phyloP scores from a whole-genome alignment of 2,113 vertebrate genomes.

The Oreochromis tanganicae region DNA sequence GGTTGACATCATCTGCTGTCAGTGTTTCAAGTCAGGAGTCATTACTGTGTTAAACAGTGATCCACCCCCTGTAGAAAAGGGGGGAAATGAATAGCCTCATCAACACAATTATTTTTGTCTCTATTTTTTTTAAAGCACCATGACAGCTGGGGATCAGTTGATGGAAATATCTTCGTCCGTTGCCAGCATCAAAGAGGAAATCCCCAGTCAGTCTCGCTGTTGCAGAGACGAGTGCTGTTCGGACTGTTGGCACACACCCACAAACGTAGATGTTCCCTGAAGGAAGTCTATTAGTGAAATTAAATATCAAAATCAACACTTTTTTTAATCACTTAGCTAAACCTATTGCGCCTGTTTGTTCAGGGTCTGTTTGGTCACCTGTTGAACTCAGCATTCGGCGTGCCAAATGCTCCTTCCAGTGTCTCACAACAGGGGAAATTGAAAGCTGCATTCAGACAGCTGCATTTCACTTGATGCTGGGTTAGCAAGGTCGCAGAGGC shows the following conservation, averaged over 20 bases:
- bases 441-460: neutral
- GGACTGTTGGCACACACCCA: neutral
- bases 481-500: neutral
- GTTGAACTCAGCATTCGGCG: neutral
- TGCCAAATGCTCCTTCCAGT: neutral
- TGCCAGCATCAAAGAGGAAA: neutral
- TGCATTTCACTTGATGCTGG: neutral
- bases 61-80: neutral
- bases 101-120: constrained; percentile 18
- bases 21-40: constrained; percentile 23
- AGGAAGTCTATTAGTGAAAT: neutral
- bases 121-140: neutral
- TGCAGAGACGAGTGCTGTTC: neutral
- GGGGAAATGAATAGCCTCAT: neutral
- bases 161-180: neutral
- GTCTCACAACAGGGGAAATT: neutral
- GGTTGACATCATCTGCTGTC: neutral
- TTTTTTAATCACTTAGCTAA: neutral
- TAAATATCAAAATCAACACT: neutral
- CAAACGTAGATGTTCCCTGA: neutral
- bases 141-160: neutral
- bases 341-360: neutral
- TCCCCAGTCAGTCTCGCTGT: neutral
- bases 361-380: neutral
- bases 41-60: constrained; percentile 23